Evolutionary conservation across 2,797 vertebrate genomes (phyloP).

Genomic region (Molossus molossus): DNA sequence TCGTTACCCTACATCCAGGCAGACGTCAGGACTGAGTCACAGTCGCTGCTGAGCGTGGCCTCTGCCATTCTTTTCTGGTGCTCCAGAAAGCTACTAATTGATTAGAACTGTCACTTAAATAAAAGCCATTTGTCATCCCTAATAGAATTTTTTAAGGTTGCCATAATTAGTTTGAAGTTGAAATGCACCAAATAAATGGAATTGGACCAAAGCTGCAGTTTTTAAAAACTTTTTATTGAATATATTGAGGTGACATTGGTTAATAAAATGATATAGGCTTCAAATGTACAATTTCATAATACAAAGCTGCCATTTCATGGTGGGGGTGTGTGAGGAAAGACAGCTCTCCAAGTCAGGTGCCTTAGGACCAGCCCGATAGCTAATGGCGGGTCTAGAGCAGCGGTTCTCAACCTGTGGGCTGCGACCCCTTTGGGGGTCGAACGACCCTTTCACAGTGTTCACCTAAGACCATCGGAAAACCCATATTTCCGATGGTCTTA

Average conservation of each 20-base stretch:
- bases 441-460: no score
- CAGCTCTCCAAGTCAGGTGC: background rate
- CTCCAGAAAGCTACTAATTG: background rate
- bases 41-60: background rate
- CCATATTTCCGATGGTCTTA: no score
- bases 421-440: no score
- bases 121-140: background rate
- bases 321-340: background rate
- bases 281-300: background rate
- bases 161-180: background rate
- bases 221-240: background rate
- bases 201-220: background rate
- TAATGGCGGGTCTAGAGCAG: background rate
- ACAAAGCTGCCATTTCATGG: background rate
- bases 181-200: background rate
- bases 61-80: background rate
- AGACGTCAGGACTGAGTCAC: background rate
- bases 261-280: background rate
- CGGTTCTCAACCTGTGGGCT: no score
- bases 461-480: no score
- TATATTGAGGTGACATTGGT: background rate
- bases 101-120: background rate
- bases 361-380: no score
- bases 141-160: background rate
- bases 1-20: background rate